phyloP scores from a whole-genome alignment of 2,113 vertebrate genomes.

The Pterocles orientalis region DNA sequence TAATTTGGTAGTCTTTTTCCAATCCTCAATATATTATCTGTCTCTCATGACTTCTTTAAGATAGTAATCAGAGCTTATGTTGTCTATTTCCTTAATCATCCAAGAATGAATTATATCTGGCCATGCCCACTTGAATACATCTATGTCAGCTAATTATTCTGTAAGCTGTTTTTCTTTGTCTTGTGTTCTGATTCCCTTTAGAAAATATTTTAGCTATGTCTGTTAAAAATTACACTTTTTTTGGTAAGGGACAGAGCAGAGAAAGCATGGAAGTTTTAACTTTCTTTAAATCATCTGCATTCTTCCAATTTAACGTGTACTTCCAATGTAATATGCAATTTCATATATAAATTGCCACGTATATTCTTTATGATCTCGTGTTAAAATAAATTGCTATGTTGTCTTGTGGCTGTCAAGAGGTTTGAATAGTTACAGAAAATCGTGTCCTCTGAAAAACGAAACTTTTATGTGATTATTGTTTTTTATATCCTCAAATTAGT shows the following conservation, averaged over 20 bases:
- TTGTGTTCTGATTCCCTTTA: not conserved
- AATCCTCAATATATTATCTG: not conserved
- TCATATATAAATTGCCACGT: not conserved
- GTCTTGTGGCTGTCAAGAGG: not conserved
- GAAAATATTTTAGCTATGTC: not conserved
- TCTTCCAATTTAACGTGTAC: not conserved
- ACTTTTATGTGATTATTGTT: not conserved
- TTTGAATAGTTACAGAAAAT: not conserved
- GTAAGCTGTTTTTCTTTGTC: not conserved
- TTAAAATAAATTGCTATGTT: not conserved
- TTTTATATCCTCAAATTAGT: not conserved
- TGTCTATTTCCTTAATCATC: not conserved
- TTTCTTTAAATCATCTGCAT: not conserved
- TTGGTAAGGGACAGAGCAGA: not conserved
- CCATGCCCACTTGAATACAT: not conserved
- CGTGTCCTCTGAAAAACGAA: not conserved
- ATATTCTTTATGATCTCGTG: not conserved
- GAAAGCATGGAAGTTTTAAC: not conserved
- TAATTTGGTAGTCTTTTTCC: not conserved
- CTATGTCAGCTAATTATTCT: not conserved
- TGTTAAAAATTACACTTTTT: not conserved
- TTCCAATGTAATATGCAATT: not conserved
- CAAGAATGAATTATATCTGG: not conserved
- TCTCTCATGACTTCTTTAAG: not conserved
- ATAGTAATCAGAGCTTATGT: not conserved